These are phyloP conservation scores for Enteromius paludinosus DNA, from an alignment of 2,797 vertebrate genomes.

Conservation along the genomic window DNA sequence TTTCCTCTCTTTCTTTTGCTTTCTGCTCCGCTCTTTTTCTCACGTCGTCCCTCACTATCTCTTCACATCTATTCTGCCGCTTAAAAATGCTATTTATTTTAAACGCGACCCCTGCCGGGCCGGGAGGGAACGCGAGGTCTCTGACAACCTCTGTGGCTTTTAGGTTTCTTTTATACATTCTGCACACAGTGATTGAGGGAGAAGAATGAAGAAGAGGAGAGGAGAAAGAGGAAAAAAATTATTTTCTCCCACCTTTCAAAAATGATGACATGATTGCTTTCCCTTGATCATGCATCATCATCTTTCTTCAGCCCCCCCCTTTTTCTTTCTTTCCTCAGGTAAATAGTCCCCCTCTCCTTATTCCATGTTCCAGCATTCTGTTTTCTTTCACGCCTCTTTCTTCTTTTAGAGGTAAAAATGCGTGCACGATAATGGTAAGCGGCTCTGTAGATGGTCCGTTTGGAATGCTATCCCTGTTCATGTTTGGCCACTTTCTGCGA, in stretches of 20 bases:
- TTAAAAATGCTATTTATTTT: slow-evolving; percentile 97
- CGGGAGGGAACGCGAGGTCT: slow-evolving; percentile 90
- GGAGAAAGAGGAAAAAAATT: slow-evolving; percentile 85
- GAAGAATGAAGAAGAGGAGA: slow-evolving; percentile 80
- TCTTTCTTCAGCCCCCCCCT: slow-evolving; percentile 86
- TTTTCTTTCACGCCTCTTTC: slow-evolving; percentile 45
- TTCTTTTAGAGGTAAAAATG: slow-evolving; percentile 68
- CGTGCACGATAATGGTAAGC: slow-evolving; percentile 71
- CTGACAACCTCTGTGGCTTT: slow-evolving; percentile 94
- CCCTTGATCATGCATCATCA: slow-evolving; percentile 99
- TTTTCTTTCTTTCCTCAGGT: slow-evolving; percentile 85
- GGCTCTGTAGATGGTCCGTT: slow-evolving; percentile 58
- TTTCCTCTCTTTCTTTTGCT: slow-evolving; percentile 32
- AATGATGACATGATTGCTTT: slow-evolving; percentile 99
- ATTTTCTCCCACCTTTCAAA: slow-evolving; percentile 99
- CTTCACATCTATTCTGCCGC: slow-evolving; percentile 47
- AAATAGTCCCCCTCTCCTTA: slow-evolving; percentile 80
- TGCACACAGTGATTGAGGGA: slow-evolving; percentile 81
- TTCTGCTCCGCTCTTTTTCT: slow-evolving; percentile 49
- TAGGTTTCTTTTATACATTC: slow-evolving; percentile 99
- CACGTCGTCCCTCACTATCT: slow-evolving; percentile 51
- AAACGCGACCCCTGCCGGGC: slow-evolving; percentile 95
- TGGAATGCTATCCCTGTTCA: slow-evolving; percentile 24
- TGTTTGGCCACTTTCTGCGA: slow-evolving; percentile 80
- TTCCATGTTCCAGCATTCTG: slow-evolving; percentile 81